Evolutionary conservation across 2,888 invertebrate species (phyloP).

Genomic region (Toxonevra muliebris): DNA sequence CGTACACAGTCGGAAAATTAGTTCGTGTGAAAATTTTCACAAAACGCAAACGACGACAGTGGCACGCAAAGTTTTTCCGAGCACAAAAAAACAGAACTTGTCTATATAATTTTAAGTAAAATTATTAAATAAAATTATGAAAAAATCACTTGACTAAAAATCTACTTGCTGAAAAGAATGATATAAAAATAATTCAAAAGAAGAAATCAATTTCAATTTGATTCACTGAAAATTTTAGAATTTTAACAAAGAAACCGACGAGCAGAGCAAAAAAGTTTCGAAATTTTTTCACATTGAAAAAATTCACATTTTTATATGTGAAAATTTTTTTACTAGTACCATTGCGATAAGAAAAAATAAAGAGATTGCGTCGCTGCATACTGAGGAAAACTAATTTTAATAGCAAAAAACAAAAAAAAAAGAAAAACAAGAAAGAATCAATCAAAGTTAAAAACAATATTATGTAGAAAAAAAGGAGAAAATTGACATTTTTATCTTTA

Average conservation of each 20-base stretch:
- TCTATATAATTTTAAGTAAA: constrained; percentile 21
- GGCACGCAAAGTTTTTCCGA: constrained; percentile 32
- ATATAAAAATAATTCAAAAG: constrained; percentile 12
- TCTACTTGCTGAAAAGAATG: constrained; percentile 34
- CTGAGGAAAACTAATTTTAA: constrained; percentile 22
- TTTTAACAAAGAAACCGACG: constrained; percentile 37
- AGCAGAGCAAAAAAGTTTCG: constrained; percentile 35
- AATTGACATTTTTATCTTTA: constrained; percentile 30
- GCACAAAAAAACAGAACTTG: constrained; percentile 30
- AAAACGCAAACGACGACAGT: constrained; percentile 33
- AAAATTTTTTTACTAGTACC: constrained; percentile 17
- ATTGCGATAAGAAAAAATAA: no score
- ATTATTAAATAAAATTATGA: constrained; percentile 21
- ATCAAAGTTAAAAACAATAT: constrained; percentile 9
- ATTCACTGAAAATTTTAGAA: constrained; percentile 22
- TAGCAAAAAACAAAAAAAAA: constrained; percentile 2
- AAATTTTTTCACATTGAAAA: constrained; percentile 29
- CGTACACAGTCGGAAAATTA: constrained; percentile 34
- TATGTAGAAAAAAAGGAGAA: constrained; percentile 16
- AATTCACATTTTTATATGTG: constrained; percentile 23
- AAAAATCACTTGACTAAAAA: constrained; percentile 35
- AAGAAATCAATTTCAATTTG: constrained; percentile 16
- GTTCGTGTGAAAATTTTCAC: constrained; percentile 45
- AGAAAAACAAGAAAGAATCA: neutral
- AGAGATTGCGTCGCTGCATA: no score